Evolutionary conservation across 2,113 vertebrate genomes (phyloP).

Genomic region (Brachirus orientalis): DNA sequence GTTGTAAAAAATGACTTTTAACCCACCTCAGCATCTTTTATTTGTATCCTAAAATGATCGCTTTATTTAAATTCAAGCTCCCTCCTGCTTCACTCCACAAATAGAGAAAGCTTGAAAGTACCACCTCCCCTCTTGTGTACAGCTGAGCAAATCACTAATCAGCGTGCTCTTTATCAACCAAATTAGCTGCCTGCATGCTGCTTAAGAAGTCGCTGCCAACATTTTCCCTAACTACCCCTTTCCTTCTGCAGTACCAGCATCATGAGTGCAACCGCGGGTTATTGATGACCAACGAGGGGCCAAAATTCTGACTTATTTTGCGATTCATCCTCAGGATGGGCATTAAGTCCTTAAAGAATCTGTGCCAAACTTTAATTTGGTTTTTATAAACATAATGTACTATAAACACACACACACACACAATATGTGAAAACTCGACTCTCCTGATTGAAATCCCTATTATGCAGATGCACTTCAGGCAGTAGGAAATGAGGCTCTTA

Average conservation of each 20-base stretch:
- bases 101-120: slow-evolving; percentile 15
- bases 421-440: slow-evolving; percentile 19
- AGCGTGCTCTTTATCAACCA: slow-evolving; percentile 33
- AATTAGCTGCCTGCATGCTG: slow-evolving; percentile 43
- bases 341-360: slow-evolving; percentile 7
- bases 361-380: slow-evolving; percentile 16
- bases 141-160: slow-evolving; percentile 30
- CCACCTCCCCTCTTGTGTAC: slow-evolving; percentile 10
- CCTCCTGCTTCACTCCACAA: slow-evolving; percentile 2
- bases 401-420: neutral
- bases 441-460: slow-evolving; percentile 22
- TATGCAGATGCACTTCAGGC: slow-evolving; percentile 30
- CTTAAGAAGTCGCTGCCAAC: neutral
- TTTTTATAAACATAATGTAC: slow-evolving; percentile 10
- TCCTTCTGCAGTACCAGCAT: neutral
- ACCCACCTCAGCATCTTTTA: slow-evolving; percentile 2
- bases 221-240: neutral
- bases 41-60: neutral
- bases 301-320: slow-evolving; percentile 14
- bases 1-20: neutral
- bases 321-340: slow-evolving; percentile 7
- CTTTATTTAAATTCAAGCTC: slow-evolving; percentile 23
- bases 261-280: neutral
- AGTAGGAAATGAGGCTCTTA: slow-evolving; percentile 2
- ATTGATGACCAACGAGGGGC: slow-evolving; percentile 4